Evolutionary conservation across 2,797 vertebrate species (phyloP).

Genomic region (Danio albolineatus): DNA sequence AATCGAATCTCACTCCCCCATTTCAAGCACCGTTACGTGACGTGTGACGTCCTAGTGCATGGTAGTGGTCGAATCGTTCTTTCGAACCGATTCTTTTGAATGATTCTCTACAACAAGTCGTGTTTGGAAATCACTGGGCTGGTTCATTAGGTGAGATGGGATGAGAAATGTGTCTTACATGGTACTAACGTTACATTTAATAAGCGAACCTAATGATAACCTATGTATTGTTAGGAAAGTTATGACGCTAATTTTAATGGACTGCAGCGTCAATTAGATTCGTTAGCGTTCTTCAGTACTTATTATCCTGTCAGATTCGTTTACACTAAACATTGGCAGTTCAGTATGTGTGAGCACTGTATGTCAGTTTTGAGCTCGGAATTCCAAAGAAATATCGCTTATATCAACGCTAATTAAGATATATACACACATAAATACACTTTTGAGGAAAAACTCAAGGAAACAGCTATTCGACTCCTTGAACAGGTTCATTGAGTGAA

Average conservation of each 20-base stretch:
- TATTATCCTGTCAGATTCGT: no score
- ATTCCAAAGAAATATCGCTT: background rate
- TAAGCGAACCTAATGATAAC: background rate
- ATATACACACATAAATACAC: background rate
- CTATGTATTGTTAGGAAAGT: no score
- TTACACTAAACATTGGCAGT: no score
- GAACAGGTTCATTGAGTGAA: background rate
- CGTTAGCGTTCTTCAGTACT: no score
- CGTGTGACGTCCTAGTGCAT: slow-evolving; percentile 80
- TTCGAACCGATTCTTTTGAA: slow-evolving; percentile 6
- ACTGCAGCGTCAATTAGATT: no score
- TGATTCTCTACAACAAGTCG: background rate
- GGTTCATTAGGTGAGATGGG: background rate
- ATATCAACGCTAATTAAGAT: background rate
- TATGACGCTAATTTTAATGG: no score
- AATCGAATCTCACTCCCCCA: slow-evolving; percentile 76
- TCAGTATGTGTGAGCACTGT: no score
- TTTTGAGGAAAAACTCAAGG: background rate
- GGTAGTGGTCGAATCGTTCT: slow-evolving; percentile 56
- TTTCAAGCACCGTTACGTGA: slow-evolving; percentile 80
- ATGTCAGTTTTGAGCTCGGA: background rate
- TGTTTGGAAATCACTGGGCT: background rate
- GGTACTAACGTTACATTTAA: background rate
- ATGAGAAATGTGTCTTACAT: background rate
- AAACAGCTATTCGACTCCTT: slow-evolving; percentile 4